phyloP scores from a whole-genome alignment of 2,113 vertebrate species.

The Crocuta crocuta region DNA sequence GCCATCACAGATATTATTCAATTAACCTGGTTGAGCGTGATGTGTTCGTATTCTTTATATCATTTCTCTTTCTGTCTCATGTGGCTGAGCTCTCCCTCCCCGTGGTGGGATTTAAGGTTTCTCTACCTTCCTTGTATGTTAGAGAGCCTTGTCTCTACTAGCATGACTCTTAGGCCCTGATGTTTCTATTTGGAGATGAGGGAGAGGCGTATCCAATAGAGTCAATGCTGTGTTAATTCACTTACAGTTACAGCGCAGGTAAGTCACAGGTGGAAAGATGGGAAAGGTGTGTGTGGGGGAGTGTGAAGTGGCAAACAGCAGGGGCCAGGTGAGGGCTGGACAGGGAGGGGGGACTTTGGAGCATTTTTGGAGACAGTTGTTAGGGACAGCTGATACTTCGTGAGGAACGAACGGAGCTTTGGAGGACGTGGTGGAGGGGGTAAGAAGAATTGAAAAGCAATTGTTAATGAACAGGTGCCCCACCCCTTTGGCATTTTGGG shows the following conservation, averaged over 20 bases:
- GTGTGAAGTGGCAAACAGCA: not conserved
- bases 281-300: not conserved
- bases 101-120: accelerated
- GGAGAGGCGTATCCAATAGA: too few relatives aligned
- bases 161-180: not conserved
- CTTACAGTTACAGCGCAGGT: not conserved
- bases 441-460: not conserved
- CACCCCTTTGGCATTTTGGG: not conserved
- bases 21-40: not conserved
- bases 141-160: not conserved
- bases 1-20: not conserved
- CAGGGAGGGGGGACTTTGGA: not conserved
- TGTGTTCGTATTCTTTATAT: not conserved
- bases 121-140: not conserved
- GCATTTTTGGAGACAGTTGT: not conserved
- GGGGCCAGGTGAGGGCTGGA: not conserved
- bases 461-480: not conserved
- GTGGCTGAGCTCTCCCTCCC: accelerated
- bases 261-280: not conserved
- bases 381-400: not conserved
- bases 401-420: not conserved
- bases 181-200: not conserved
- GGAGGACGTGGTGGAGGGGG: not conserved
- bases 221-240: not conserved
- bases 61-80: not conserved